A percentile compares a stretch with the other conserved stretches of the same genome.
Conservation (phyloP, 2,888 invertebrate species). For the Cremastinae sp. region DNA sequence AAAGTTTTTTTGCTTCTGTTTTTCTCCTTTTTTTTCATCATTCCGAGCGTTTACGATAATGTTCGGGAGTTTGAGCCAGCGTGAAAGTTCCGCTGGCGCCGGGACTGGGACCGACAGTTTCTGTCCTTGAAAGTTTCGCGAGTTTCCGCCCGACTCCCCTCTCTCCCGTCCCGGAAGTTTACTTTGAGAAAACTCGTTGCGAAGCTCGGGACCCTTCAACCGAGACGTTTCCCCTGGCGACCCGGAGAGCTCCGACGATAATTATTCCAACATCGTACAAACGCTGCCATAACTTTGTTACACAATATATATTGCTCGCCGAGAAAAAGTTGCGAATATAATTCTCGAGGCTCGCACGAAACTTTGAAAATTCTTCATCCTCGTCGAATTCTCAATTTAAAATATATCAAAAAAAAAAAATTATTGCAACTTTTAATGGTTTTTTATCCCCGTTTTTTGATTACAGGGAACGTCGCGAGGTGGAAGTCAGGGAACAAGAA, state of each 20-base stretch:
- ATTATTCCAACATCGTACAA: conserved; percentile 1
- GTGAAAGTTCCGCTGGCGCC: conserved; percentile 20
- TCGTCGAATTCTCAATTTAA: not conserved
- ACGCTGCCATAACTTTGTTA: conserved; percentile 1
- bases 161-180: conserved; percentile 30
- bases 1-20: too few species aligned
- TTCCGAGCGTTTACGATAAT: too few species aligned
- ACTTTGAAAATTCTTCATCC: not conserved
- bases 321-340: not conserved
- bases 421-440: conserved; percentile 8
- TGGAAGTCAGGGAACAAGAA: conserved; percentile 85
- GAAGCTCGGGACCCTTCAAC: not conserved
- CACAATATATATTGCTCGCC: not conserved
- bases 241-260: not conserved
- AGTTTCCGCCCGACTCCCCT: not conserved
- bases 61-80: not conserved
- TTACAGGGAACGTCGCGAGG: conserved; percentile 85
- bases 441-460: conserved; percentile 37
- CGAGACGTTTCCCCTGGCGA: conserved; percentile 25
- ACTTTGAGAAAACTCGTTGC: conserved; percentile 16
- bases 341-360: not conserved
- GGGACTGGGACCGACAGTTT: conserved; percentile 11
- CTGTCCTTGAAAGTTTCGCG: conserved; percentile 43
- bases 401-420: not conserved
- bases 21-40: not conserved